Base-by-base conservation (phyloP, 2,888 invertebrate species). In the Archaeoteleia sp. region DNA sequence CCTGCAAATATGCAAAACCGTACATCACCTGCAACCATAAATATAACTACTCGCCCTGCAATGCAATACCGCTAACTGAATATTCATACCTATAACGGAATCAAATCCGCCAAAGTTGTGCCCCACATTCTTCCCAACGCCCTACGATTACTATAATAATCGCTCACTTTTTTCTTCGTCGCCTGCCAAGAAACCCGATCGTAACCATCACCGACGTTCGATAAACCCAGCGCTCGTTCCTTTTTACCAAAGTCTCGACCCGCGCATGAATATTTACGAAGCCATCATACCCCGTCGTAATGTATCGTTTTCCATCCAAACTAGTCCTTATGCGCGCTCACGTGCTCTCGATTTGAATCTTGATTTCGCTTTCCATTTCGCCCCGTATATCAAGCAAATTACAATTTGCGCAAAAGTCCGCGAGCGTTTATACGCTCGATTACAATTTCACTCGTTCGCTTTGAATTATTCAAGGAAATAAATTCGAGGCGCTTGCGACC, bases 391-490 rank as follows among this genome's bases (percentile, higher is more conserved):
- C 45, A 20, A 30, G 32, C 42, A 23, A 62, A 67, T 58, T 53
- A 49, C 48, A 32, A 20, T 27, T 10, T 14, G 42, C 53, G 46
- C 37, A 53, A 55, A 67, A 67, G 54, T 54, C 40, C 46, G 54
- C 45, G 43, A 29, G 37, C 53, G 57, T 67, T 67, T 67, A 54
- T 67, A 53, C 43, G 53, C 42, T 51, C 55, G 57, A 67, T 67
- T 58, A 46, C 67, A 13, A 58, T 20, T 57, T 58, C 17, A 14
- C 46, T 9, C 53, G 27, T 39, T 32, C 20, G 15, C 14, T 35
- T 48, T 67, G 67, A 61, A 62, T 67, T 62, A 67, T 67, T 57
- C 55, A 57, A 32, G 34, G 8, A 67, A 67, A 60, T 51, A 54
- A 60, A 67, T 67, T 54, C 27, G 37, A 15, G 20, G 39, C 9